A percentile compares a stretch with the other conserved stretches of the same genome.
Conservation (phyloP, 2,113 vertebrate genomes). For the Amphiprion percula region DNA sequence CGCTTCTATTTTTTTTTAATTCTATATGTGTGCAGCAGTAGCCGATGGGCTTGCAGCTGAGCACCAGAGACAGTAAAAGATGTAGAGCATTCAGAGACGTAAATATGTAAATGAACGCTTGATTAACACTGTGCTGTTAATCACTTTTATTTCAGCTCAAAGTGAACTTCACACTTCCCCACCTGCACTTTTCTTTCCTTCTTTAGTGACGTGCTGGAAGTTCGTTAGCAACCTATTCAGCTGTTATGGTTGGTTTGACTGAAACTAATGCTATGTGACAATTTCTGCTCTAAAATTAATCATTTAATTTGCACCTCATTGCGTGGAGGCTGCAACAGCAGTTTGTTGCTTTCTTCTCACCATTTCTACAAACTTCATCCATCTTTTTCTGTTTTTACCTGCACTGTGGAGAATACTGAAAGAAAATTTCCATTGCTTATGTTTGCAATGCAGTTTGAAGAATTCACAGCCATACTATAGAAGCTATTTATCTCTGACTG, state of each 20-base stretch:
- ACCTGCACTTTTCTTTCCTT: not conserved
- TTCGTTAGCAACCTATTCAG: not conserved
- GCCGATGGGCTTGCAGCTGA: not conserved
- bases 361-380: no score
- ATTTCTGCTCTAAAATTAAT: slow-evolving; percentile 1
- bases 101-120: not conserved
- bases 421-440: no score
- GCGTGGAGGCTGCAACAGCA: not conserved
- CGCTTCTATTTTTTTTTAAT: no score
- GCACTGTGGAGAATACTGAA: no score
- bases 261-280: slow-evolving; percentile 14
- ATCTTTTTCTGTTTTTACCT: no score
- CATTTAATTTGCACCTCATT: slow-evolving; percentile 8
- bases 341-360: not conserved
- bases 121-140: not conserved
- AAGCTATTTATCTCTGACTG: no score
- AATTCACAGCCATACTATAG: no score
- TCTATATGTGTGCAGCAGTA: not conserved
- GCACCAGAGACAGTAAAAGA: not conserved
- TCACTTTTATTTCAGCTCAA: not conserved
- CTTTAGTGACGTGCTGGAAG: not conserved
- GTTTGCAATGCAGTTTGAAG: no score
- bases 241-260: not conserved
- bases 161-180: not conserved
- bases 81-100: not conserved